Evolutionary conservation across 1,140 invertebrate genomes (phyloP), one percentile per base, ranked within the genome.

Genomic region (Drosophila bifasciata): DNA sequence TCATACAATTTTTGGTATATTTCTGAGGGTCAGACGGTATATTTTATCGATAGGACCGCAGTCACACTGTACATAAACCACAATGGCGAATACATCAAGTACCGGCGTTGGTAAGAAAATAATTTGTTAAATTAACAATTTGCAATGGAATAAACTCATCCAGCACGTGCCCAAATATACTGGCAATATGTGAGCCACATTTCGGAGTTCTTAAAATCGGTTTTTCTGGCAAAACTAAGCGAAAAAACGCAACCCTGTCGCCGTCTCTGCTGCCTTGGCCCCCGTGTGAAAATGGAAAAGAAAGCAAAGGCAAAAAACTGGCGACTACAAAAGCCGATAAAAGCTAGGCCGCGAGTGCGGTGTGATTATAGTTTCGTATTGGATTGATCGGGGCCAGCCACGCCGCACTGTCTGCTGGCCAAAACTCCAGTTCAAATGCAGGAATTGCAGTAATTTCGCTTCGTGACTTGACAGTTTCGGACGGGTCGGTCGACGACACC

Each of bases 81-180:
- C 85, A 91, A 91, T 91, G 90, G 90, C 90, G 90, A 90, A 91
- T 90, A 90, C 89, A 91, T 90, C 89, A 50, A 90, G 81, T 88
- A 88, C 90, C 90, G 90, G 90, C 90, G 90, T 91, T 91, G 90
- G 90, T 91, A 91, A 91, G 90, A 89, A 91, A 80, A 77, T 60
- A 67, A 71, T 75, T 86, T 70, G 48, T 68, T 85, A 85, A 84
- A 79, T 75, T 86, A 77, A 61, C 43, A 39, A 75, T 81, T 85
- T 81, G 58, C 11, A 44, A 74, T 64, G 36, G 11, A 64, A 70
- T 74, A 80, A 67, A 57, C 39, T 46, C 41, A 41, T 50, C 60
- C 50, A 40, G 13, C 46, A 59, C 50, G 16, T 59, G 69, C 53
- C 59, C 17, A 48, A 25, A 48, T 36, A 8, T 11, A 44, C 5